phyloP scores from a whole-genome alignment of 1,140 invertebrate genomes.

The Drosophila repletoides region DNA sequence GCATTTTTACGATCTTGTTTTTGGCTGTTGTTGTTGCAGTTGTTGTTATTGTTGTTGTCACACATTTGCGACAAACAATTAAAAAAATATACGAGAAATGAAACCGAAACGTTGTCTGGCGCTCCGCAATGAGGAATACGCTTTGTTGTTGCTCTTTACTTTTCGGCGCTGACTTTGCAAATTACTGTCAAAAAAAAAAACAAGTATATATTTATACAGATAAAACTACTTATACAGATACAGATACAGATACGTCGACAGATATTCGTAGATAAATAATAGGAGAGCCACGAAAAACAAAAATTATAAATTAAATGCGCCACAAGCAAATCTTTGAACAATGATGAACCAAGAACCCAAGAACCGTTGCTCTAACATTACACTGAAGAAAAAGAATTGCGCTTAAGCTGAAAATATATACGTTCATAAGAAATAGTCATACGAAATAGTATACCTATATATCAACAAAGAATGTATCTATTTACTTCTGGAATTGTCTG shows the following conservation, averaged over 20 bases:
- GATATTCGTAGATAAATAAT: too few relatives aligned
- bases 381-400: too few relatives aligned
- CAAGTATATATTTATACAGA: neutral
- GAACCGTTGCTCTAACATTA: constrained; percentile 1
- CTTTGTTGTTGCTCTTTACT: constrained; percentile 8
- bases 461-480: too few relatives aligned
- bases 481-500: too few relatives aligned
- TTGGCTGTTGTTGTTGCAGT: too few relatives aligned
- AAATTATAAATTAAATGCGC: constrained; percentile 7
- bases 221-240: neutral
- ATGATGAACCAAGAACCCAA: neutral
- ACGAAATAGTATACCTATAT: too few relatives aligned
- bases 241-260: neutral
- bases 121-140: constrained; percentile 24
- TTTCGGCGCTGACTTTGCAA: constrained; percentile 35
- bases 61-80: constrained; percentile 31
- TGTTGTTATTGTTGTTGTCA: constrained; percentile 51
- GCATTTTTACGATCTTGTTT: constrained; percentile 53
- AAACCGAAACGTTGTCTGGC: constrained; percentile 37
- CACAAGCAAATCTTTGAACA: neutral
- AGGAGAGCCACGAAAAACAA: too few relatives aligned
- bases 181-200: constrained; percentile 7
- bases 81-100: constrained; percentile 26
- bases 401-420: too few relatives aligned
- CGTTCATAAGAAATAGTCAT: too few relatives aligned